Evolutionary conservation across 2,888 invertebrate genomes (phyloP), one percentile per base, ranked within the genome.

Genomic region (Horisme vitalbata): DNA sequence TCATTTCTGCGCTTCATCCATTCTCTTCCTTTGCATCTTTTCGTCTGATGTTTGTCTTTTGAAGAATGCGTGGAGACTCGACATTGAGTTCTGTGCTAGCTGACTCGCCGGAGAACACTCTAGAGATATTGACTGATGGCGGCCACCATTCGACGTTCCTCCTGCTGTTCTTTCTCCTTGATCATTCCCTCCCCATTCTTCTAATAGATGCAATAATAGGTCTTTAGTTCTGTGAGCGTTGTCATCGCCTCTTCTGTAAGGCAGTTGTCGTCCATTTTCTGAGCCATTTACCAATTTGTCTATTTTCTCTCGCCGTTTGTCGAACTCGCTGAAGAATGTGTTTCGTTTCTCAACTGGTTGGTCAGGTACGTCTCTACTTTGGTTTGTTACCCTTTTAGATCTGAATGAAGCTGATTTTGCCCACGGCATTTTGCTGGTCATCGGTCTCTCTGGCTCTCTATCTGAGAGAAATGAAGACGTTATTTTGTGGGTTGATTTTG

Each of bases 1-100:
- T 79, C 73, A 79, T 70, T 81, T 77, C 35, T 71, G 61, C 20
- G 73, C 61, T 43, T 68, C 72, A 41, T 66, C 77, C 27, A 77
- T 55, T 75, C 83, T 86, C 65, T 85, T 87, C 55, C 83, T 76
- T 55, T 84, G 83, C 26, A 74, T 66, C 52, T 89, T 88, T 51
- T 88, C 89, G 30, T 87, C 85, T 11, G 90, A 85, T 21, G 91
- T 90, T 72, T 92, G 91, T 52, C 91, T 82, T 80, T 94, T 94
- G 76, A 95, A 95, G 84, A 95, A 95, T 43, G 94, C 94, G 59
- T 95, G 95, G 30, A 95, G 90, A 43, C 95, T 95, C 60, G 94
- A 95, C 90, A 96, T 95, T 5, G 95, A 94, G 61, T 91, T 92
- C 68, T 95, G 94, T 23, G 94, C 95, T 36, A 95, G 83, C 51